These are phyloP conservation scores for Pedionomus torquatus DNA, from an alignment of 2,113 vertebrate species.

Conservation along the genomic window DNA sequence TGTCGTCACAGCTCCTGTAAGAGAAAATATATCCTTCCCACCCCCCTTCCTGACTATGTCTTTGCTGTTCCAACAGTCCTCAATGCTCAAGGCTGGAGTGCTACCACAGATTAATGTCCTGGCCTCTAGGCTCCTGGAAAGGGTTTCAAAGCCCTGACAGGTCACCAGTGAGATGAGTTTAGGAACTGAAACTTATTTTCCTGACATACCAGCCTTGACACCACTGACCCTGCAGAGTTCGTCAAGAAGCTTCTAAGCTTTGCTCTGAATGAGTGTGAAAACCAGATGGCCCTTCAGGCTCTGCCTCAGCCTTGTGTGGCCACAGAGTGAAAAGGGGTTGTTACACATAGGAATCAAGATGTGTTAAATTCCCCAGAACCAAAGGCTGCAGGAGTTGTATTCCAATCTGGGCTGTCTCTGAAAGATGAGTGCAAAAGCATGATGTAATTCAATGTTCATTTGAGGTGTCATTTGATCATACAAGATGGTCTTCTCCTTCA, in stretches of 20 bases:
- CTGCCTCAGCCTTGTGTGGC: not conserved
- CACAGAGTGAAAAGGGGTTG: constrained; percentile 1
- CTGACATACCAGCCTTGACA: constrained; percentile 25
- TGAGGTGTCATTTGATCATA: not conserved
- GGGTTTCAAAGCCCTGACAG: not conserved
- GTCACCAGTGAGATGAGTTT: constrained; percentile 54
- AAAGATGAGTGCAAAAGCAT: not conserved
- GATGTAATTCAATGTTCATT: not conserved
- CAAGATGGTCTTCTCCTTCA: not conserved
- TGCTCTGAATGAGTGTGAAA: constrained; percentile 18
- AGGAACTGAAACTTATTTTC: constrained; percentile 57
- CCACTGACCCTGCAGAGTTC: not conserved
- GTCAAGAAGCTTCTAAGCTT: constrained; percentile 45
- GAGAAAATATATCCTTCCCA: constrained; percentile 37
- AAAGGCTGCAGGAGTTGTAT: not conserved
- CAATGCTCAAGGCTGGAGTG: constrained; percentile 1
- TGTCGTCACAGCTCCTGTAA: constrained; percentile 19
- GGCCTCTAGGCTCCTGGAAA: constrained; percentile 26
- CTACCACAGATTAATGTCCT: constrained; percentile 39
- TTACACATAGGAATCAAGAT: constrained; percentile 31
- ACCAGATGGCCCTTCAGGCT: constrained; percentile 4
- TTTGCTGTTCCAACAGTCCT: constrained; percentile 2
- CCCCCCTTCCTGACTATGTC: not conserved
- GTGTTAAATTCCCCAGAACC: constrained; percentile 23
- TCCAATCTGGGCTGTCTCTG: not conserved